Evolutionary conservation across 2,888 invertebrate genomes (phyloP).

Genomic region (Trileptium ribeirensis): DNA sequence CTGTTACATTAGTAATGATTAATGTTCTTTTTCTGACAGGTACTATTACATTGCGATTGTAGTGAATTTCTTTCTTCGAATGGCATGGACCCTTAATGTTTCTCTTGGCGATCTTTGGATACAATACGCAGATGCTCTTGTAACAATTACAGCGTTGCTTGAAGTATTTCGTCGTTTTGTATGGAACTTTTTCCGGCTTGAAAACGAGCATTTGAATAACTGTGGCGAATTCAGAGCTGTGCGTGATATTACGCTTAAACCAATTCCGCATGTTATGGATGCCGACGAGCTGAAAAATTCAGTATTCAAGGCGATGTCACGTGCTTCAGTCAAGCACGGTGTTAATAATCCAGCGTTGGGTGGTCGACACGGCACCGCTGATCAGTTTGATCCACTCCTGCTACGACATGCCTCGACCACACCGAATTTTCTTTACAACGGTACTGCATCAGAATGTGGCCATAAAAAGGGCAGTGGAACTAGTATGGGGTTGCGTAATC

Average conservation of each 20-base stretch:
- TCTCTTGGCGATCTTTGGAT: constrained; percentile 16
- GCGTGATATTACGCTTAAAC: constrained; percentile 85
- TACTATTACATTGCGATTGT: constrained; percentile 94
- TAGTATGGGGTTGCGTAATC: too few relatives aligned
- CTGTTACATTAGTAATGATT: too few relatives aligned
- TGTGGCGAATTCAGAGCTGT: constrained; percentile 92
- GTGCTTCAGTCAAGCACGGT: not conserved
- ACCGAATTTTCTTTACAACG: not conserved
- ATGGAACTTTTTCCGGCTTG: constrained; percentile 98
- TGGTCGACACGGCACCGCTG: not conserved
- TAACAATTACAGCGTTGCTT: constrained; percentile 44
- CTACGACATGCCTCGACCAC: not conserved
- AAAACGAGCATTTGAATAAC: constrained; percentile 98
- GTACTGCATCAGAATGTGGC: too few relatives aligned
- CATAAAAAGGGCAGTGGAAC: too few relatives aligned
- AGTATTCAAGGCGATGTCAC: not conserved
- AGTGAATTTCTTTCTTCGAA: constrained; percentile 84
- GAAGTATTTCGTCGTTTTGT: constrained; percentile 66
- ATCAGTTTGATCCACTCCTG: not conserved
- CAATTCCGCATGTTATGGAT: constrained; percentile 48
- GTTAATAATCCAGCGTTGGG: not conserved
- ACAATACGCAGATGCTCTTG: constrained; percentile 32
- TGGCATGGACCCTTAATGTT: constrained; percentile 66
- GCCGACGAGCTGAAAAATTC: not conserved
- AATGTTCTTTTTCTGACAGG: too few relatives aligned